Evolutionary conservation across 2,888 invertebrate genomes (phyloP).

Genomic region (Thysanoteuthis rhombus): DNA sequence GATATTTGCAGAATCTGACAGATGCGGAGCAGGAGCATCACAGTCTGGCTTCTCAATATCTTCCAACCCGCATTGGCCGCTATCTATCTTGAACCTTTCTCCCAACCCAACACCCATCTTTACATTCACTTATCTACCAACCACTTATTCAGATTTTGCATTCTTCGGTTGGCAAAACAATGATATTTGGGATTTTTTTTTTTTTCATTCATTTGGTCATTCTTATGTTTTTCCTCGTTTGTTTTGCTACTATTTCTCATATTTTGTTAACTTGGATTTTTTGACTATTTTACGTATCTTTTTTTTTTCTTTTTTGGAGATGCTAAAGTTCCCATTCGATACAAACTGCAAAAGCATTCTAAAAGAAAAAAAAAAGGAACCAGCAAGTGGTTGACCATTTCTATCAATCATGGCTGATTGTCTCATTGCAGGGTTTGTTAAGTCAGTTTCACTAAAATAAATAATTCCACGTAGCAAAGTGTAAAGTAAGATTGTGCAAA

Average conservation of each 20-base stretch:
- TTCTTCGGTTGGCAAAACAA: neutral
- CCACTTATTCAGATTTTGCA: neutral
- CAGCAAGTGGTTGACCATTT: neutral
- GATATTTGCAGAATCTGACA: neutral
- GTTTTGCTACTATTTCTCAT: neutral
- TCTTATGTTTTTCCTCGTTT: neutral
- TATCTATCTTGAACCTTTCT: neutral
- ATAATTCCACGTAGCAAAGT: no score
- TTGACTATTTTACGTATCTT: neutral
- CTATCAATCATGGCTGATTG: neutral
- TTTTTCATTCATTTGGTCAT: neutral
- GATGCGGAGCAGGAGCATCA: neutral
- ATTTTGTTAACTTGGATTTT: neutral
- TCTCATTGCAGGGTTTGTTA: neutral
- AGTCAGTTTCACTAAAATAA: neutral
- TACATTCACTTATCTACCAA: neutral
- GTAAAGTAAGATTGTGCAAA: neutral
- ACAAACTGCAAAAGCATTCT: neutral
- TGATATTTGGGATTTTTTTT: neutral
- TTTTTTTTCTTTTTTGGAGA: neutral
- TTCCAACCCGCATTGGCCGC: neutral
- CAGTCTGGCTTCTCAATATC: neutral
- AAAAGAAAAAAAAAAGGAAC: neutral
- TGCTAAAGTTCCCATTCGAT: neutral
- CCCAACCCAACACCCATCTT: neutral